Percentiles rank a stretch among this genome's conserved stretches.
Evolutionary conservation across 2,113 vertebrate genomes (phyloP).

Genomic region (Pycnonotus jocosus): DNA sequence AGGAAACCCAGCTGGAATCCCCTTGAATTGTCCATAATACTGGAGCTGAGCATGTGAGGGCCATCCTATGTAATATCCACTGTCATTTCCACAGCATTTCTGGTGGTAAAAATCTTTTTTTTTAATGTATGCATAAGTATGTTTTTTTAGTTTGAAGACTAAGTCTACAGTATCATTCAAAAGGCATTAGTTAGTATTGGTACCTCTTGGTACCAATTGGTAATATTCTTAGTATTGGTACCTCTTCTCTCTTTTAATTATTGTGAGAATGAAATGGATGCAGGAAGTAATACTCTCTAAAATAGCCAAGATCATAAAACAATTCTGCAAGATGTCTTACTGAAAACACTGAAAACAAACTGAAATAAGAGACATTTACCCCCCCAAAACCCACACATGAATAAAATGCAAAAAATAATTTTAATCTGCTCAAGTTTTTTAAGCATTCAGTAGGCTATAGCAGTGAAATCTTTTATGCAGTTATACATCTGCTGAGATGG

Average conservation of each 20-base stretch:
- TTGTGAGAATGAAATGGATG: neutral
- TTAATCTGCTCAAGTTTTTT: neutral
- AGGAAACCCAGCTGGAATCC: neutral
- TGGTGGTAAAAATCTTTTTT: neutral
- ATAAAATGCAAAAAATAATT: neutral
- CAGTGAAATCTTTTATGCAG: neutral
- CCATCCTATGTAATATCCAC: neutral
- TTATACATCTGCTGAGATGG: neutral
- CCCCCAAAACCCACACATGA: neutral
- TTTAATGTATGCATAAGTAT: neutral
- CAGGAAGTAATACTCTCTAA: neutral
- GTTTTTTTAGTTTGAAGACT: neutral
- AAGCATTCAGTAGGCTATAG: neutral
- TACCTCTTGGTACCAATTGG: no score
- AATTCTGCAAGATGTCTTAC: neutral
- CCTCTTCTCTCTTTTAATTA: neutral
- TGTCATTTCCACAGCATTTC: neutral
- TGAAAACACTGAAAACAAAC: neutral
- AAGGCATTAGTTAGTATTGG: neutral
- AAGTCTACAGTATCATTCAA: neutral
- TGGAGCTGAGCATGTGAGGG: neutral
- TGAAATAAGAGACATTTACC: neutral
- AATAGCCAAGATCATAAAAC: neutral
- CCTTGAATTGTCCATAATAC: neutral
- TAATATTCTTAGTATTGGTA: neutral